A percentile compares a stretch with the other conserved stretches of the same genome.
These are phyloP conservation scores for Odontomyia ornata DNA, from an alignment of 2,888 invertebrate genomes.

Conservation along the genomic window DNA sequence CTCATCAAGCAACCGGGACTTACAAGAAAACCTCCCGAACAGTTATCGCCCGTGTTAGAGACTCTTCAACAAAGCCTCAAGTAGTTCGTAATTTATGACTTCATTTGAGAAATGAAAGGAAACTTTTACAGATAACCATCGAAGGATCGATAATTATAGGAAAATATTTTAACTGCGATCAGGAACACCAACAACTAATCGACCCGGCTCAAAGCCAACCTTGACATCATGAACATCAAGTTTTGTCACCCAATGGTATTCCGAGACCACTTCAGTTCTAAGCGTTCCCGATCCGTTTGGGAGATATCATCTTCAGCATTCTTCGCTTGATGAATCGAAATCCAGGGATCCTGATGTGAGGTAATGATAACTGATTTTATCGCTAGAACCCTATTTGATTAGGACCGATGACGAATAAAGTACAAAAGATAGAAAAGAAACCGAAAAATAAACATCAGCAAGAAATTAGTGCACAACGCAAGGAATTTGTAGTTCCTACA, in stretches of 20 bases:
- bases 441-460: background rate
- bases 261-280: background rate
- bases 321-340: background rate
- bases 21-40: background rate
- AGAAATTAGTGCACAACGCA: background rate
- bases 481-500: background rate
- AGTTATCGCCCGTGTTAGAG: background rate
- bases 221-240: background rate
- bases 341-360: background rate
- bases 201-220: background rate
- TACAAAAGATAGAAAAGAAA: background rate
- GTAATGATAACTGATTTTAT: background rate
- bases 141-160: conserved; percentile 36
- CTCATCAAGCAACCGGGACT: too few species aligned
- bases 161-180: conserved; percentile 15
- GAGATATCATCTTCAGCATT: background rate
- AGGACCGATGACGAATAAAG: background rate
- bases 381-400: background rate
- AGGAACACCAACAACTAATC: background rate
- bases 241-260: background rate
- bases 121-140: conserved; percentile 34
- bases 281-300: background rate
- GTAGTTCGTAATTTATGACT: conserved; percentile 29
- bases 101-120: conserved; percentile 25
- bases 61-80: background rate